Percentiles rank a stretch among this genome's conserved stretches.
Conservation (phyloP, 92 coral and sea anemone genomes). For the Porites divaricata region DNA sequence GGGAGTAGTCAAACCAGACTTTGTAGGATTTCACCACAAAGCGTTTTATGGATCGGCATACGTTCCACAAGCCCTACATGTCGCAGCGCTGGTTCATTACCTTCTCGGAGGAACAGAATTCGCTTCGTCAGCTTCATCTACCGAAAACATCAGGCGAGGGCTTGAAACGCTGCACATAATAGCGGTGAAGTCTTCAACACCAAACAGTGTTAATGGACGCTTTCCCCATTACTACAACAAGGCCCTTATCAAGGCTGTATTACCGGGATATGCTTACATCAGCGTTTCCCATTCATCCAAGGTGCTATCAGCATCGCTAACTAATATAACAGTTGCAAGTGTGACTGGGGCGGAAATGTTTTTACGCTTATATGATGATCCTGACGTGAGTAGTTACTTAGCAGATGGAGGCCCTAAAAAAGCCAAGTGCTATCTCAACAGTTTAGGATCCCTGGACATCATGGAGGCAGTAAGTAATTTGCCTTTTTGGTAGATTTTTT, state of each 20-base stretch:
- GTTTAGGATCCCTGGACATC: constrained; percentile 63
- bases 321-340: not conserved
- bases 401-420: constrained; percentile 30
- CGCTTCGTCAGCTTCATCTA: constrained; percentile 23
- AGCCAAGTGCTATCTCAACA: constrained; percentile 46
- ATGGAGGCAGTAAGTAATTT: constrained; percentile 22
- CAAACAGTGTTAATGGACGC: constrained; percentile 68
- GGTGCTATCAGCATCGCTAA: not conserved
- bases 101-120: constrained; percentile 69
- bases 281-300: constrained; percentile 16
- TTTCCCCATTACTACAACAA: constrained; percentile 36
- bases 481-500: not conserved
- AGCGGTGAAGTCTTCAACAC: constrained; percentile 70
- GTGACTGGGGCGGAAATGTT: constrained; percentile 41
- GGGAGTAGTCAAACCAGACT: constrained; percentile 84
- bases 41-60: constrained; percentile 59
- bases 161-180: constrained; percentile 54
- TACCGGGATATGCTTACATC: constrained; percentile 68
- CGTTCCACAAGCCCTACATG: constrained; percentile 69
- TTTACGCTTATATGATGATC: constrained; percentile 46
- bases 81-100: constrained; percentile 60
- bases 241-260: constrained; percentile 27
- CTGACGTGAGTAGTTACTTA: constrained; percentile 15
- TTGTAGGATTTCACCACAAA: constrained; percentile 73
- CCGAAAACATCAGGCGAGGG: constrained; percentile 61